A percentile compares a stretch with the other conserved stretches of the same genome.
phyloP scores from a whole-genome alignment of 2,888 invertebrate genomes.

The Scaeva pyrastri region DNA sequence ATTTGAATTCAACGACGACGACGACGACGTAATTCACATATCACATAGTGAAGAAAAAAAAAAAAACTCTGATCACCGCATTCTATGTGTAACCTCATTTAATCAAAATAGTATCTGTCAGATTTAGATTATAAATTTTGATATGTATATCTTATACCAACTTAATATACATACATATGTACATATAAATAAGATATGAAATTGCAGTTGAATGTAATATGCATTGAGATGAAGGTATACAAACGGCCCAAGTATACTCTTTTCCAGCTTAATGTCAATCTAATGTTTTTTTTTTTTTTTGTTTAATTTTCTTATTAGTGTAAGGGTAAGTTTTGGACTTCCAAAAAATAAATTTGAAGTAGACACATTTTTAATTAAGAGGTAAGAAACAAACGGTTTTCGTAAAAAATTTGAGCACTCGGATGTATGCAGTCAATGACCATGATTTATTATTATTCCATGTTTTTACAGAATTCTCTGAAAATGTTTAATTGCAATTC shows the following conservation, averaged over 20 bases:
- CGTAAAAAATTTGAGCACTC: too few species aligned
- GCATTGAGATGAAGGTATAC: not conserved
- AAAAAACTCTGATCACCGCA: conserved; percentile 44
- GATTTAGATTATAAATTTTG: conserved; percentile 43
- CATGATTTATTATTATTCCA: too few species aligned
- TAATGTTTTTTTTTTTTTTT: not conserved
- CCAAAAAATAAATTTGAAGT: not conserved
- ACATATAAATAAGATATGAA: conserved; percentile 16
- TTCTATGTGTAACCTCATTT: conserved; percentile 55
- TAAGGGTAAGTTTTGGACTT: not conserved
- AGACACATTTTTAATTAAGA: too few species aligned
- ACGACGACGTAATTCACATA: not conserved
- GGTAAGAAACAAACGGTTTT: too few species aligned
- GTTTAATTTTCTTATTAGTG: too few species aligned
- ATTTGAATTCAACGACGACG: conserved; percentile 7
- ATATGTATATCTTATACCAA: conserved; percentile 10
- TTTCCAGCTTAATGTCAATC: not conserved
- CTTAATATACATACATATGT: too few species aligned
- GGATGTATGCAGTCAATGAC: too few species aligned
- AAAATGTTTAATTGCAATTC: too few species aligned
- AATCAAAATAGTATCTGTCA: conserved; percentile 57
- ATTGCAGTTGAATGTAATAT: conserved; percentile 20
- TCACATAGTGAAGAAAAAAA: conserved; percentile 18
- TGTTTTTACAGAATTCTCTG: too few species aligned
- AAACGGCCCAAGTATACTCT: conserved; percentile 1